phyloP scores from a whole-genome alignment of 30 jellyfish, hydroid and myxozoan genomes.

The Aurelia aurita region DNA sequence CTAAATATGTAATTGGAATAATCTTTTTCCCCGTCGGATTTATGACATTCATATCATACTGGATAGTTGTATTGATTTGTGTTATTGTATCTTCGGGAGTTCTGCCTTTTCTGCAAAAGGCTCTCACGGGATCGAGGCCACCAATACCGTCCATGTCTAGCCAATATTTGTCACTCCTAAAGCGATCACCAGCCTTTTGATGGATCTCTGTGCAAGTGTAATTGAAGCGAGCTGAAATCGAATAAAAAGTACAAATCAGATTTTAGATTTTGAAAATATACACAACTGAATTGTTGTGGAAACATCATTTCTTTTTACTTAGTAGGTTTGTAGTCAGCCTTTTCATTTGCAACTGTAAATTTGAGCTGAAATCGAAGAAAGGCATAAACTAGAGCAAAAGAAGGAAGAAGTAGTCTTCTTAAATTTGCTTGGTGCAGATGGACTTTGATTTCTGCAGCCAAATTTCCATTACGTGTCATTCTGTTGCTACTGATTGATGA shows the following conservation, averaged over 20 bases:
- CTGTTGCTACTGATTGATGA: too few species aligned
- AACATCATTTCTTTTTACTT: too few species aligned
- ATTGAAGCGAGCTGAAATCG: constrained; percentile 92
- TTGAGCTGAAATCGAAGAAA: too few species aligned
- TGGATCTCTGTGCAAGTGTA: constrained; percentile 93
- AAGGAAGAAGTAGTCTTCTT: too few species aligned
- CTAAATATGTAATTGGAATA: constrained; percentile 77
- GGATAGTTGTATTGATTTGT: constrained; percentile 88
- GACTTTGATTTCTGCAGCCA: too few species aligned
- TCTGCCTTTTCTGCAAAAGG: constrained; percentile 91
- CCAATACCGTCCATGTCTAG: constrained; percentile 98
- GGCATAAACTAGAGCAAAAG: too few species aligned
- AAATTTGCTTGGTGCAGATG: too few species aligned
- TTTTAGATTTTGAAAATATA: too few species aligned
- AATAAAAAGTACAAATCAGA: not conserved
- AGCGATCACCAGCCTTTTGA: constrained; percentile 82
- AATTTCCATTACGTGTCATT: too few species aligned
- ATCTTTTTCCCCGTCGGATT: constrained; percentile 76
- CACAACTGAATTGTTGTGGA: too few species aligned
- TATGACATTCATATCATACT: constrained; percentile 61
- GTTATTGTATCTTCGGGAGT: constrained; percentile 89
- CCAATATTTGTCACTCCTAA: constrained; percentile 88
- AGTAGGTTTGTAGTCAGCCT: too few species aligned
- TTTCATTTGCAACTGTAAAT: too few species aligned
- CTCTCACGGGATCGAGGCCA: constrained; percentile 87